Evolutionary conservation across 2,888 invertebrate genomes (phyloP), one percentile per base, ranked within the genome.

Genomic region (Apocheima hispidaria): DNA sequence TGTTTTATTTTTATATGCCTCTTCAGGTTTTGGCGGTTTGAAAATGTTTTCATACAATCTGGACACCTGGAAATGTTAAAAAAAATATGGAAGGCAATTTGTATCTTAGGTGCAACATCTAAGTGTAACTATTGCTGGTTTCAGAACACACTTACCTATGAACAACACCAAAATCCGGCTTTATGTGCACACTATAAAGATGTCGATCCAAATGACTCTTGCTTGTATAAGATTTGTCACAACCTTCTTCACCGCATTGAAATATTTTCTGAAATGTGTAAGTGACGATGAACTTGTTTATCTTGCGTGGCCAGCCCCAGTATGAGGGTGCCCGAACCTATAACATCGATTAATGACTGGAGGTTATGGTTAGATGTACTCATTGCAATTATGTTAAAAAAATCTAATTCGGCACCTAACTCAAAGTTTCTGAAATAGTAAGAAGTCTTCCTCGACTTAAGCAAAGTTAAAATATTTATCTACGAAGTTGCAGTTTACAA

Each of bases 181-280:
- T 81, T 66, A 88, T 86, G 70, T 94, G 94, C 2, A 81, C 86
- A 51, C 79, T 90, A 44, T 90, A 86, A 44, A 90, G 72, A 69
- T 95, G 95, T 0, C 95, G 91, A 74, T 94, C 94, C 50, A 95
- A 81, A 74, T 95, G 95, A 9, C 94, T 94, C 58, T 93, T 87
- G 69, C 91, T 95, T 2, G 94, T 92, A 63, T 95, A 96, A 1
- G 93, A 86, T 77, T 95, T 95, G 4, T 74, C 72, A 70, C 96
- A 96, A 35, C 91, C 91, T n/a, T 90, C 86, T 71, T 93, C 87
- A 12, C 81, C 75, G 68, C 96, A 96, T 21, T 84, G 83, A 74
- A 93, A 95, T 6, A 94, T 93, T 83, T 93, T 94, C 95, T 94
- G 82, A 44, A 44, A 44, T 16, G 6, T 18, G 9, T 18, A 20